Evolutionary conservation across 2,797 vertebrate species (phyloP), one percentile per base, ranked within the genome.

Genomic region (Florisuga fusca): DNA sequence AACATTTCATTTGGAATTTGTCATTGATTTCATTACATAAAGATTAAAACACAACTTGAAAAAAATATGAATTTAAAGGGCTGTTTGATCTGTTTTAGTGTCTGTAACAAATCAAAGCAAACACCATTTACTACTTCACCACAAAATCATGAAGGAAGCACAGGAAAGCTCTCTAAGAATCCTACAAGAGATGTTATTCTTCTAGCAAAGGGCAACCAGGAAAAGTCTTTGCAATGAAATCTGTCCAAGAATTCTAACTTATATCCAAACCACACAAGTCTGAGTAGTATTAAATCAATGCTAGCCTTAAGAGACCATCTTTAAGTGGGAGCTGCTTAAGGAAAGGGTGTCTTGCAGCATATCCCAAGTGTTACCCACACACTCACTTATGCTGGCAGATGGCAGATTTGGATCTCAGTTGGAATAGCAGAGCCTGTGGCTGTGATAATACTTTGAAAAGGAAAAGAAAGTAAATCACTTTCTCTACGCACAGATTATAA

Each of bases 381-480:
- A 36, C 14, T 71, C 27, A 46, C 19, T 88, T 78, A 27, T 23
- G 46, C 9, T 12, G 57, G n/a, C 61, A 88, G 84, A 88, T 33
- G 38, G 51, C 14, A 54, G 21, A 26, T 57, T 33, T 68, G 22
- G 48, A 71, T 63, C 48, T 90, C 50, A 36, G 18, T 89, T 84
- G 53, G 77, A 84, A 50, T 15, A 67, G n/a, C 6, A 67, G 21
- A 64, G n/a, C 18, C 45, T 71, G 6, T 36, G 9, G 73, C 46
- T 69, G 26, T 8, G 33, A 84, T 15, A 89, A 59, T 26, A 29
- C 67, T 62, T 80, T 51, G 59, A 84, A 92, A 93, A 93, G 22
- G 53, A 80, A 76, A 84, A 78, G 29, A 78, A 86, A 73, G 31
- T 10, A 62, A 84, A 74, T 73, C 21, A 53, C 21, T 67, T 88